These are phyloP conservation scores for Piscicola geometra DNA, from an alignment of 2,888 invertebrate genomes.

Conservation along the genomic window DNA sequence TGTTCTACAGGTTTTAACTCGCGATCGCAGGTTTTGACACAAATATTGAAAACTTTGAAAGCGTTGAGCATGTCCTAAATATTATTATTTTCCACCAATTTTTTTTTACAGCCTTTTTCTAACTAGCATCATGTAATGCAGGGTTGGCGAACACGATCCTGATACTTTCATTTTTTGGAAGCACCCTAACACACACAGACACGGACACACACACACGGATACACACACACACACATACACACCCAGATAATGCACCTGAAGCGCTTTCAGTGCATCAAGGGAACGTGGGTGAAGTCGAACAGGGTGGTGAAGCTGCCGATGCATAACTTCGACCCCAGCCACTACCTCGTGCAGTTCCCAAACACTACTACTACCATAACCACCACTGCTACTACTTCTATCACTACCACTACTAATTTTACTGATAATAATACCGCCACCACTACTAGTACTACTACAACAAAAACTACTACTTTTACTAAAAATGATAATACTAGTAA, in stretches of 20 bases:
- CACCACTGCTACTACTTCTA: background rate
- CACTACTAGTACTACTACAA: slow-evolving; percentile 1
- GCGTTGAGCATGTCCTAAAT: too few relatives aligned
- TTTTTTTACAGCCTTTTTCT: too few relatives aligned
- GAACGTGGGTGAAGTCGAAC: slow-evolving; percentile 88
- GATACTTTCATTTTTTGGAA: too few relatives aligned
- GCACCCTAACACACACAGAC: too few relatives aligned
- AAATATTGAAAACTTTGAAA: too few relatives aligned
- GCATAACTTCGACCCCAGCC: slow-evolving; percentile 77
- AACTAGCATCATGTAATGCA: too few relatives aligned
- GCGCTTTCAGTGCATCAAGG: slow-evolving; percentile 82
- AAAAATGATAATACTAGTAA: slow-evolving; percentile 28
- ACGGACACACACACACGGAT: too few relatives aligned
- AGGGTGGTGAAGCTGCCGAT: slow-evolving; percentile 85
- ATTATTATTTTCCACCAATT: too few relatives aligned
- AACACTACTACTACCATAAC: background rate
- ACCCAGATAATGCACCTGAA: slow-evolving; percentile 81
- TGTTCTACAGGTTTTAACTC: too few relatives aligned
- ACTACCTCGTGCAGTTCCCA: slow-evolving; percentile 67
- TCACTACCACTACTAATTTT: background rate
- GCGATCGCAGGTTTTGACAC: too few relatives aligned
- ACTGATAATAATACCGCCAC: background rate
- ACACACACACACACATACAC: background rate
- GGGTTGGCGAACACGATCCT: too few relatives aligned
- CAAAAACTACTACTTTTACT: slow-evolving; percentile 36